Percentiles rank a stretch among this genome's conserved stretches.
Evolutionary conservation across 1,140 invertebrate genomes (phyloP).

Genomic region (Drosophila nebulosa): DNA sequence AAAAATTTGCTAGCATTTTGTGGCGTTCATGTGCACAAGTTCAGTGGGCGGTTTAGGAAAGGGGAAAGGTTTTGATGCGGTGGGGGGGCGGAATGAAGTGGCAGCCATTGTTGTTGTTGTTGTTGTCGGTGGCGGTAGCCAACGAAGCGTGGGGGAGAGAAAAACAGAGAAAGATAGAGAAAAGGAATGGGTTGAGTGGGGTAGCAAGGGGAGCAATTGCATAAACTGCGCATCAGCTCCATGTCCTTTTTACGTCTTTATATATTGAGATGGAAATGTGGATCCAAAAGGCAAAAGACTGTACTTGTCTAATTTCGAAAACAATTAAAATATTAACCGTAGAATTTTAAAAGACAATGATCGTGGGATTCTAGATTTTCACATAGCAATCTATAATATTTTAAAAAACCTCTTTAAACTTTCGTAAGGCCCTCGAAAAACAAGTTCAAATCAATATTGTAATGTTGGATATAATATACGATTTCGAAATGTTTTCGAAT

Average conservation of each 20-base stretch:
- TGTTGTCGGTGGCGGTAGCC: background rate
- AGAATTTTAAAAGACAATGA: no score
- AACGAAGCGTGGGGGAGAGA: background rate
- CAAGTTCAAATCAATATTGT: no score
- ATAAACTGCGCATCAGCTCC: background rate
- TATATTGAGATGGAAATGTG: background rate
- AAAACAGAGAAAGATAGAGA: background rate
- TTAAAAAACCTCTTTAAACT: no score
- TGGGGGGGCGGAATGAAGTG: background rate
- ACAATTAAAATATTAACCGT: no score
- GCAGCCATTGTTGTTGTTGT: background rate
- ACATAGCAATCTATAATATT: no score
- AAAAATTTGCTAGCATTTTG: slow-evolving; percentile 15
- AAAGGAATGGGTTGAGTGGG: no score
- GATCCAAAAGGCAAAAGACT: background rate
- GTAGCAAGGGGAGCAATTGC: background rate
- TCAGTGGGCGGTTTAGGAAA: background rate
- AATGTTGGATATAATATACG: no score
- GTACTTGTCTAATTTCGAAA: background rate
- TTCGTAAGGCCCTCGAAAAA: no score
- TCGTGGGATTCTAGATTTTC: no score
- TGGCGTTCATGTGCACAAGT: slow-evolving; percentile 7
- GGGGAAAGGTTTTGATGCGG: background rate
- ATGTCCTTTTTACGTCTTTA: background rate
- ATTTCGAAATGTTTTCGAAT: no score